Evolutionary conservation across 2,888 invertebrate genomes (phyloP).

Genomic region (Cryptocephalus moraei): DNA sequence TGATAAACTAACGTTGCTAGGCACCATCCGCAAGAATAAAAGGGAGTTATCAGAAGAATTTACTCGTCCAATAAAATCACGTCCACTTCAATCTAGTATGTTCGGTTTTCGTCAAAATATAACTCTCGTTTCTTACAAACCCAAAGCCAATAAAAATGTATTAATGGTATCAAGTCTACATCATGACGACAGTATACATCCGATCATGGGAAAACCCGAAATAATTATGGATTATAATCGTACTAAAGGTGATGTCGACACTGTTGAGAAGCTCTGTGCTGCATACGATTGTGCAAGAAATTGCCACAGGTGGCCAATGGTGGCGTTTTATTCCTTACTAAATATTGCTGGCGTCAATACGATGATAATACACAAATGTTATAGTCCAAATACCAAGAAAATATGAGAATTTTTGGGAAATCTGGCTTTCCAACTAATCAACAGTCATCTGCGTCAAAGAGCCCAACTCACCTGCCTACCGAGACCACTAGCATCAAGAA

Average conservation of each 20-base stretch:
- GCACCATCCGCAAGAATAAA: too few species aligned
- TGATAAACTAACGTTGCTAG: too few species aligned
- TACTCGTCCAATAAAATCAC: too few species aligned
- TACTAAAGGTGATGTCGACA: not conserved
- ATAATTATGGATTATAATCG: too few species aligned
- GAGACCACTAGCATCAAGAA: too few species aligned
- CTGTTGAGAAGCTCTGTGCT: not conserved
- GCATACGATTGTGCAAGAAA: not conserved
- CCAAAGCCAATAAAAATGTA: not conserved
- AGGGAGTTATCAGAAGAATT: too few species aligned
- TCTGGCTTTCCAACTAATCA: conserved; percentile 2
- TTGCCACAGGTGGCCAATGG: not conserved
- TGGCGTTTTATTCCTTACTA: conserved; percentile 2
- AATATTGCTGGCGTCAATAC: conserved; percentile 13
- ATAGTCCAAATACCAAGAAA: conserved; percentile 1
- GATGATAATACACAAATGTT: conserved; percentile 6
- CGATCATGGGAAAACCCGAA: not conserved
- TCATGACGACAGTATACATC: not conserved
- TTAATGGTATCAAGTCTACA: not conserved
- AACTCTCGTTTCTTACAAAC: not conserved
- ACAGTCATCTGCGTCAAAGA: too few species aligned
- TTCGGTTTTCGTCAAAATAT: not conserved
- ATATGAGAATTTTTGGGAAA: not conserved
- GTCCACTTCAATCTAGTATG: too few species aligned
- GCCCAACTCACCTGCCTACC: too few species aligned